Evolutionary conservation across 2,888 invertebrate genomes (phyloP), one percentile per base, ranked within the genome.

Genomic region (Andrena haemorrhoa): DNA sequence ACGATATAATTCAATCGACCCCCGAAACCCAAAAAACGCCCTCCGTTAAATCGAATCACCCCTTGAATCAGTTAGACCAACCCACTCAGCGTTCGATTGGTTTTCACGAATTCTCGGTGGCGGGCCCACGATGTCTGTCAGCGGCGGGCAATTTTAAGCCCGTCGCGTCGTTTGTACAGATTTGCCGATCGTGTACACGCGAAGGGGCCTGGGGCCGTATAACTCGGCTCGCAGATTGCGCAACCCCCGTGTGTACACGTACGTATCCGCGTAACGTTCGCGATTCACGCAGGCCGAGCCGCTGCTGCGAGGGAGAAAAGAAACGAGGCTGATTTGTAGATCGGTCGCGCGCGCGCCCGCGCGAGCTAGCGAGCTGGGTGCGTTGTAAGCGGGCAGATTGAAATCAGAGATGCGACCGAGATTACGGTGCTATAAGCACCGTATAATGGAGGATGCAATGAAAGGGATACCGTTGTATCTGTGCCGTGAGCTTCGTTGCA

Each of bases 331-430:
- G 88, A 88, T 88, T 88, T 88, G 89, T 88, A 88, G 89, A 88
- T 84, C 84, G 82, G 74, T 84, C 82, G 84, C 83, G 63, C 64
- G 66, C 82, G 66, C 65, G 35, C 79, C 75, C 53, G 20, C n/a
- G 53, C 53, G 0, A 41, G 41, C 41, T 41, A 41, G 56, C 23
- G 56, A 56, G 56, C 87, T 80, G 85, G 86, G 82, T 84, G 87
- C 87, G 88, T 89, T 88, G 86, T 89, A 86, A 86, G 73, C 78
- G 79, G 69, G 60, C 75, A 88, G 89, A 88, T 88, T 89, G 89
- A 89, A 88, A 88, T 88, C 88, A 84, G 86, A 88, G 89, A 88
- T 88, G 89, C 88, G 89, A 87, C 89, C 77, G 87, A 89, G 88
- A 88, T 88, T 88, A 87, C 83, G 73, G 56, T 72, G 81, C 82